A percentile compares a stretch with the other conserved stretches of the same genome.
Conservation (phyloP, 1,140 invertebrate species). For the Argopecten irradians region DNA sequence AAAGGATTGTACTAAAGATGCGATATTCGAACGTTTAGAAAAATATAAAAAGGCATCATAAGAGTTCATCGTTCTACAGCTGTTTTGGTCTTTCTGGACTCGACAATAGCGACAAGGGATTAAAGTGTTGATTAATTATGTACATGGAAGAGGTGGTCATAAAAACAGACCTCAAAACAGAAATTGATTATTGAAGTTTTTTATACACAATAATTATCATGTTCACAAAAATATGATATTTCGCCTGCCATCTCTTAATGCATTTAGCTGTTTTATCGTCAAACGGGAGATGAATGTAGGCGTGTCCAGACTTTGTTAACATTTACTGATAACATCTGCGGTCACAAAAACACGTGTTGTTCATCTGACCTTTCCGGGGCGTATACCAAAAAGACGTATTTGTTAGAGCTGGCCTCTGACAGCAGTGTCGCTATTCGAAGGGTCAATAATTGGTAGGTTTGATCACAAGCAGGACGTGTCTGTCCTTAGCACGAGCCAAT, state of each 20-base stretch:
- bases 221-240: not conserved
- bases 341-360: not conserved
- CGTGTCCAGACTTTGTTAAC: not conserved
- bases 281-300: not conserved
- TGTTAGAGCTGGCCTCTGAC: not conserved
- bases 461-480: not conserved
- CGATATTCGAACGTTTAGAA: too few relatives aligned
- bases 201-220: not conserved
- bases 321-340: not conserved
- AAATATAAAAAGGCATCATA: too few relatives aligned
- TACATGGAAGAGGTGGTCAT: too few relatives aligned
- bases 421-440: not conserved
- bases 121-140: too few relatives aligned
- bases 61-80: too few relatives aligned
- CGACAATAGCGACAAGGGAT: too few relatives aligned
- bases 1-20: too few relatives aligned
- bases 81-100: too few relatives aligned
- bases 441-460: not conserved
- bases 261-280: not conserved
- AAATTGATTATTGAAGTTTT: not conserved
- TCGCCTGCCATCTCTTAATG: not conserved
- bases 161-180: too few relatives aligned
- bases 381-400: conserved; percentile 3
- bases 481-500: not conserved
- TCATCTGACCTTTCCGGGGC: conserved; percentile 1